phyloP scores from a whole-genome alignment of 2,888 invertebrate species.

The Himalopsyche anomala region DNA sequence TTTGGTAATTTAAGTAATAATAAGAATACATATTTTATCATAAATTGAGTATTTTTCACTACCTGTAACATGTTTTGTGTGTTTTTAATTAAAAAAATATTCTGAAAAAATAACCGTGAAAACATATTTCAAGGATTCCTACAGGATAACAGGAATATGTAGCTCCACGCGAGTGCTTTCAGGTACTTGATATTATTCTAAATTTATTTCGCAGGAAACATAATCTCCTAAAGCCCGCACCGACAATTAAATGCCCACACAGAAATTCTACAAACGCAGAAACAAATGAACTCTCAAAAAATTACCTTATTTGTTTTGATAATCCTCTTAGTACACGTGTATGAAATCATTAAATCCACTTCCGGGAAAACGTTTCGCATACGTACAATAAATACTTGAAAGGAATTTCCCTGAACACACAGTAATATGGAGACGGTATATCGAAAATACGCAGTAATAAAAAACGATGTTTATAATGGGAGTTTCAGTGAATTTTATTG shows the following conservation, averaged over 20 bases:
- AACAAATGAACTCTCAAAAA: conserved; percentile 35
- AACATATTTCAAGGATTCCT: no score
- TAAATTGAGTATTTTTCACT: no score
- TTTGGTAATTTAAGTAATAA: no score
- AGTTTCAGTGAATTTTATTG: no score
- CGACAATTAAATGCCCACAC: conserved; percentile 40
- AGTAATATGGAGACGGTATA: no score
- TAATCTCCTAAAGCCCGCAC: conserved; percentile 5
- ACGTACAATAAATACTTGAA: conserved; percentile 20
- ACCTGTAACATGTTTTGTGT: no score
- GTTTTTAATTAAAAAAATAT: no score
- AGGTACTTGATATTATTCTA: neutral
- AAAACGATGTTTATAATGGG: no score
- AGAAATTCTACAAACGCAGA: neutral
- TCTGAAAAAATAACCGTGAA: no score
- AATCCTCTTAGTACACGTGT: conserved; percentile 56
- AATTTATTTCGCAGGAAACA: neutral
- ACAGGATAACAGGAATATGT: no score
- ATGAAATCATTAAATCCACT: conserved; percentile 47
- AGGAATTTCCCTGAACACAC: neutral
- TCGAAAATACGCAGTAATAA: no score
- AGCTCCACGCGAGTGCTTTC: neutral
- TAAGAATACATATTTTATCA: no score
- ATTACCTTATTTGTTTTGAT: conserved; percentile 47
- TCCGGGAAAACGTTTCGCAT: neutral